phyloP scores from a whole-genome alignment of 2,113 vertebrate genomes.

The Spizaetus ornatus region DNA sequence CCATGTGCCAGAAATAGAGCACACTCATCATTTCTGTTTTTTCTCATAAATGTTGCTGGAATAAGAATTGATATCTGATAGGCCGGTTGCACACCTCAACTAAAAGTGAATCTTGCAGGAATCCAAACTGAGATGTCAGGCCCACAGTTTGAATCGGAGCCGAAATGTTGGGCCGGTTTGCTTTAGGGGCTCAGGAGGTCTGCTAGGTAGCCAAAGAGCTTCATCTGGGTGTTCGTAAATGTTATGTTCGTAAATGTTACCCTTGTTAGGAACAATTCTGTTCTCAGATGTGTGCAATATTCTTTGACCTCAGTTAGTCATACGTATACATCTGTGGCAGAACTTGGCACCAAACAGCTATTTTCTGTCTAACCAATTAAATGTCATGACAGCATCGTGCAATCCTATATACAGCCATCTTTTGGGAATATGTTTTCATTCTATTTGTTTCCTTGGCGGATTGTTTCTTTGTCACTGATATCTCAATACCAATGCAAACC shows the following conservation, averaged over 20 bases:
- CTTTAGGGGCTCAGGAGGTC: neutral
- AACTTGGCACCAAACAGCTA: neutral
- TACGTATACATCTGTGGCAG: neutral
- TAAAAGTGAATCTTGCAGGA: neutral
- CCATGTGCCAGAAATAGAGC: neutral
- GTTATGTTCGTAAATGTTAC: neutral
- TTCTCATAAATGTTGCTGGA: neutral
- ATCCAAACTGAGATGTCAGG: neutral
- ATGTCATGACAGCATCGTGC: neutral
- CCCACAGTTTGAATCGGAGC: neutral
- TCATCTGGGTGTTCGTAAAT: neutral
- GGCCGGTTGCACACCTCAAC: neutral
- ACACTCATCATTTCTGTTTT: accelerated
- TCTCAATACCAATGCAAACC: neutral
- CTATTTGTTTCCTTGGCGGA: neutral
- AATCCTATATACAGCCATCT: neutral
- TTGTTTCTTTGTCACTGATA: neutral
- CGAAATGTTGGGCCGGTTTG: neutral
- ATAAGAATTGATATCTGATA: neutral
- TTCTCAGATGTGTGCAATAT: neutral
- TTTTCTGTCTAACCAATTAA: neutral
- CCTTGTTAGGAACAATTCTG: neutral
- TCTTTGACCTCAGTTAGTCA: neutral
- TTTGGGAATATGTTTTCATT: neutral
- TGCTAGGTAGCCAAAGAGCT: neutral